Base-by-base conservation (phyloP, 2,113 vertebrate species). In the Channa maculata region DNA sequence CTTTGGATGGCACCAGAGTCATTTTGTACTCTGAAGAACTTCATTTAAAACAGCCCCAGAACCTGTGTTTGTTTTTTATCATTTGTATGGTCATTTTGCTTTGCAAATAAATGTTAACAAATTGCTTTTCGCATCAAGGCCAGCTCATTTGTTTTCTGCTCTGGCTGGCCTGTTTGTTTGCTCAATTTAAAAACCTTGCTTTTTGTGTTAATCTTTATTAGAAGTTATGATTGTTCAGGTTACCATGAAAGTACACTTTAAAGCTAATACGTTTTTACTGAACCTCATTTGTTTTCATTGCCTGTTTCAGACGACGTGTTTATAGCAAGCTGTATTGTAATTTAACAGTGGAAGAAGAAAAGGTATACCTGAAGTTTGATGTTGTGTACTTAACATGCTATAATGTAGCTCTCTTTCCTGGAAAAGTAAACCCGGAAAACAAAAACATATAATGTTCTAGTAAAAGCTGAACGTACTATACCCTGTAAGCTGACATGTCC, bases 111-210 rank as follows among this genome's bases (percentile, higher is more conserved):
- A 4, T 51, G 13, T 33, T 10, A 77, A 66, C 15, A 1, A 1
- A n/a, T 14, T 2, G 1, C 2, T 24, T 58, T 72, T 61, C 39
- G 12, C 15, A 37, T 36, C 7, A 58, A 15, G 34, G 44, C 46
- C 36, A 39, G 44, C 10, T 41, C 37, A 41, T 55, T 69, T 65
- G 14, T 57, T 65, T 64, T 75, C 4, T 46, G 54, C 4, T 64
- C 44, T 12, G 7, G n/a, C 6, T 53, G 43, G 34, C 38, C 6
- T 10, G 5, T 59, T 53, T 55, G 46, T 49, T 69, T 61, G 3
- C 66, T 51, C 4, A 67, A 41, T 75, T 57, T 43, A 11, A 68
- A 41, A 69, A 62, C 45, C 9, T 49, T 53, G 13, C 51, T 60
- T 15, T 2, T 69, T 39, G 12, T 34, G 39, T 70, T 57, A 5